A percentile compares a stretch with the other conserved stretches of the same genome.
phyloP scores from a whole-genome alignment of 2,888 invertebrate species.

The Therioaphis trifolii region DNA sequence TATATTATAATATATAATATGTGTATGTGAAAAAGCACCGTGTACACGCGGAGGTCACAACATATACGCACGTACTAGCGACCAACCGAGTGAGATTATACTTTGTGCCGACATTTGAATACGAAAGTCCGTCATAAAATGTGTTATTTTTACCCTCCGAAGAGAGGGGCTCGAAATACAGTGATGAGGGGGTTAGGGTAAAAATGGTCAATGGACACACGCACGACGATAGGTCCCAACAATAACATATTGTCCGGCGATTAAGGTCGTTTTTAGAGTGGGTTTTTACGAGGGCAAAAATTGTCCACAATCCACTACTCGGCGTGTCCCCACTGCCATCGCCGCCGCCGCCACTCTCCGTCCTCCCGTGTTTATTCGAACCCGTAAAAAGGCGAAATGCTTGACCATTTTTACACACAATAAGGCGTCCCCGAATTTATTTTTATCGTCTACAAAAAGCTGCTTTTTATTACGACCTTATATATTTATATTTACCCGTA shows the following conservation, averaged over 20 bases:
- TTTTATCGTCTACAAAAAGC: constrained; percentile 61
- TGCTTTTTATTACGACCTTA: constrained; percentile 60
- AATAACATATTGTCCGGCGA: constrained; percentile 62
- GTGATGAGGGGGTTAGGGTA: neutral
- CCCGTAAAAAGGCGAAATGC: constrained; percentile 59
- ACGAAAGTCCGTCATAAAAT: constrained; percentile 56
- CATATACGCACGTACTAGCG: too few species aligned
- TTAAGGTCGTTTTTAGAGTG: constrained; percentile 61
- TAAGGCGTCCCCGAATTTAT: constrained; percentile 61
- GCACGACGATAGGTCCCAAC: constrained; percentile 29
- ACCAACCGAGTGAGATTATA: too few species aligned
- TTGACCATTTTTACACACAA: constrained; percentile 62
- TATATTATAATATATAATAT: too few species aligned
- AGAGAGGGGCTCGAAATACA: neutral
- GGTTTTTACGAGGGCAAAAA: constrained; percentile 61
- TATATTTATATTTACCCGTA: constrained; percentile 59
- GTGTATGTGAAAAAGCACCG: too few species aligned
- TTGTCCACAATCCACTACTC: constrained; percentile 41
- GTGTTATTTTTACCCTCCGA: constrained; percentile 56
- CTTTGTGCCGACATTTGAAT: constrained; percentile 51
- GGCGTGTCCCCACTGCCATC: neutral
- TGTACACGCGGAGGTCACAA: too few species aligned
- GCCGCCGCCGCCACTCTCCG: too few species aligned
- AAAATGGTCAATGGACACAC: constrained; percentile 37
- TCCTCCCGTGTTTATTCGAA: constrained; percentile 49